Base-by-base conservation (phyloP, 2,113 vertebrate species). In the Oryzias woworae region DNA sequence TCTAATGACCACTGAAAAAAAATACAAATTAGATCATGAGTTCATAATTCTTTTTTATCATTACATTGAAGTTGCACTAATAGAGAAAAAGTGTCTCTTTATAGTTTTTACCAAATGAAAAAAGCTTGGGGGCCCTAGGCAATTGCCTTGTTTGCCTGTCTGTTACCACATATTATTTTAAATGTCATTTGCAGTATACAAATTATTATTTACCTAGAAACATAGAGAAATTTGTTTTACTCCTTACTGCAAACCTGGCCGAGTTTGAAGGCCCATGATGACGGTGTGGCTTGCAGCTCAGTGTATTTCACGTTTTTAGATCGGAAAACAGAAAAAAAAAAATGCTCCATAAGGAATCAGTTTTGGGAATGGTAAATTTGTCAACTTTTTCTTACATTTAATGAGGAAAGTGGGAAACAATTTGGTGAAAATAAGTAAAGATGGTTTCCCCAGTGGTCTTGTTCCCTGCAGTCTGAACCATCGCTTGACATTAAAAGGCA, bases 351-450 rank as follows among this genome's bases (percentile, higher is more conserved):
- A 66, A 53, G 65, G 71, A 74, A 72, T 81, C 74, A 58, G 55
- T 42, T 20, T 49, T 53, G 46, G 52, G 62, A 66, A 71, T 69
- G 42, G 13, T 52, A 78, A 51, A 49, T 58, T 77, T 71, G 22
- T 73, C 65, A 69, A 18, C 69, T 52, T 46, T 75, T 75, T 63
- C 16, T 67, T 31, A 10, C 56, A 71, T 71, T 83, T 81, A 75
- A 81, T 66, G 70, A 59, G 17, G 55, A 17, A 45, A 67, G 60
- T 72, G 71, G 78, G 64, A 76, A 78, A 85, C 78, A 87, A 78
- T 80, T 51, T 31, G 48, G 16, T 10, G 41, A 68, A 77, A 73
- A 64, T 66, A 45, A 77, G 59, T 56, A 62, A 69, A 79, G 68
- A 65, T 71, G 49, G 67, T 69, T 62, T 62, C 55, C 70, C 48